phyloP scores from a whole-genome alignment of 2,888 invertebrate genomes.

The Andrena chrysosceles region DNA sequence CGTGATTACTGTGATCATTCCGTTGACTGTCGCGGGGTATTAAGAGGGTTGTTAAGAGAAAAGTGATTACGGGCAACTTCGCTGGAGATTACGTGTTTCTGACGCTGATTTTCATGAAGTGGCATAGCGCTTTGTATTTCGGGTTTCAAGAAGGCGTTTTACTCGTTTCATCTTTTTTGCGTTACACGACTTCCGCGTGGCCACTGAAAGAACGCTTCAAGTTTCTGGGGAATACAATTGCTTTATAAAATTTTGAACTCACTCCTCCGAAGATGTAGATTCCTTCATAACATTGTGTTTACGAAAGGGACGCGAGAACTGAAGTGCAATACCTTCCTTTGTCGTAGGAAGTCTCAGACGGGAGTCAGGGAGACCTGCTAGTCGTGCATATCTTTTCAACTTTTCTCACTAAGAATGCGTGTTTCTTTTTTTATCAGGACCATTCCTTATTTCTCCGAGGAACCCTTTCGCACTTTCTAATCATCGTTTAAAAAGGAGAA shows the following conservation, averaged over 20 bases:
- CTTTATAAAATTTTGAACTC: background rate
- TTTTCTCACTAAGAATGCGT: background rate
- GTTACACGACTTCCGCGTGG: too few relatives aligned
- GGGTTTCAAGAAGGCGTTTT: too few relatives aligned
- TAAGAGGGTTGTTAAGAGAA: background rate
- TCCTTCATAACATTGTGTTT: constrained; percentile 25
- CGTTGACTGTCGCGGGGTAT: background rate
- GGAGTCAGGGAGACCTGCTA: background rate
- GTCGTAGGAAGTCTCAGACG: background rate
- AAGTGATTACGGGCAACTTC: background rate
- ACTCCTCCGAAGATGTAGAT: background rate
- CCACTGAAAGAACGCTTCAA: background rate
- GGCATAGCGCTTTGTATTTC: too few relatives aligned
- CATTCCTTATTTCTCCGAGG: background rate
- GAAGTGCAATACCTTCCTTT: constrained; percentile 12
- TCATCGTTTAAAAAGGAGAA: background rate
- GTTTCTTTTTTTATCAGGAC: background rate
- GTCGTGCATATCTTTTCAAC: background rate
- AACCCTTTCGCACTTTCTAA: background rate
- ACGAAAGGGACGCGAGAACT: background rate
- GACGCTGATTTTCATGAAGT: too few relatives aligned
- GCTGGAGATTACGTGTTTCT: too few relatives aligned
- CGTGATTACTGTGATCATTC: background rate
- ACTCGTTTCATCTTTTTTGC: too few relatives aligned
- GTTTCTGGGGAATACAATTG: background rate